Percentiles rank a stretch among this genome's conserved stretches.
Conservation (phyloP, 2,113 vertebrate species). For the Podarcis cretensis region DNA sequence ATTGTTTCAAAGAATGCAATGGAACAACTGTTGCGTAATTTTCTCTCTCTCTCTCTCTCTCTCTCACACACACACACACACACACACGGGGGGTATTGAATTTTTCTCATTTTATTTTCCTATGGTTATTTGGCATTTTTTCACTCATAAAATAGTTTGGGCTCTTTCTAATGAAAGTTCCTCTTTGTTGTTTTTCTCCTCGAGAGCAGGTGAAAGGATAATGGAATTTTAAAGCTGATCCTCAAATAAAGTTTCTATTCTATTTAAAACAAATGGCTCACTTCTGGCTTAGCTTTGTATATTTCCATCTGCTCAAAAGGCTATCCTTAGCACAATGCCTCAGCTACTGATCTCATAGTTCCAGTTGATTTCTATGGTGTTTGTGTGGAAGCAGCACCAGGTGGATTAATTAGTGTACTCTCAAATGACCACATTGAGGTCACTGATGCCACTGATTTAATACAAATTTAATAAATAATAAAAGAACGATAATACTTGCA, state of each 20-base stretch:
- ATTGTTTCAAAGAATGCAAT: not conserved
- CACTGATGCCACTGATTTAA: constrained; percentile 53
- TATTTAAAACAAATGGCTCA: constrained; percentile 46
- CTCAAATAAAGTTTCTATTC: constrained; percentile 25
- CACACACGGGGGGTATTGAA: too few species aligned
- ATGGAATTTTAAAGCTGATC: constrained; percentile 5
- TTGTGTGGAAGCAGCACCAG: not conserved
- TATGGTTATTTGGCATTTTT: constrained; percentile 18
- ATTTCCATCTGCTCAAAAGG: constrained; percentile 30
- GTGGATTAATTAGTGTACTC: constrained; percentile 46
- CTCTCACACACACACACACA: not conserved
- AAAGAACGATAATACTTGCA: not conserved
- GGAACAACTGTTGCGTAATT: not conserved
- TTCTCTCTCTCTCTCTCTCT: too few species aligned
- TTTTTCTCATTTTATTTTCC: not conserved
- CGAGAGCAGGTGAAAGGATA: not conserved
- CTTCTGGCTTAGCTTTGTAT: not conserved
- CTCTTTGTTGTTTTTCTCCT: not conserved
- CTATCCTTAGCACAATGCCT: not conserved
- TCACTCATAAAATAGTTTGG: not conserved
- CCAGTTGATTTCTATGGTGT: not conserved
- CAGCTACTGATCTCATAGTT: constrained; percentile 34
- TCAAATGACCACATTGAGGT: constrained; percentile 46
- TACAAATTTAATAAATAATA: too few species aligned
- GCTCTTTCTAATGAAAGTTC: not conserved